These are phyloP conservation scores for Tryphoninae sp. DNA, from an alignment of 2,888 invertebrate species.

Conservation along the genomic window DNA sequence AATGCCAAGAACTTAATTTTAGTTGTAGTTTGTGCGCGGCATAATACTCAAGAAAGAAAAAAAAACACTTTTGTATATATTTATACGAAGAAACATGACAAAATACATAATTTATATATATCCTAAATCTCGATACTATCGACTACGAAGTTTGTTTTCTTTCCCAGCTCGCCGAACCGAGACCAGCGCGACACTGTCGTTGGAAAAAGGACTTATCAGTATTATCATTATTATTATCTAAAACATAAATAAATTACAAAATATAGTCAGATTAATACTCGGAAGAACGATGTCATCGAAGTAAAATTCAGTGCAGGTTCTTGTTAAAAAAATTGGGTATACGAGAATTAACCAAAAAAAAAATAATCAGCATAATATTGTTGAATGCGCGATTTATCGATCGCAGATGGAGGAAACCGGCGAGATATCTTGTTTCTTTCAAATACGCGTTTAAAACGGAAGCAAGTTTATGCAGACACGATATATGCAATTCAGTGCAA, in stretches of 20 bases:
- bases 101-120: constrained; percentile 81
- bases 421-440: constrained; percentile 4
- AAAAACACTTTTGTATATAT: constrained; percentile 79
- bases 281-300: constrained; percentile 73
- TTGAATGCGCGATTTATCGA: constrained; percentile 20
- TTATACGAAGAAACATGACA: constrained; percentile 78
- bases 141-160: constrained; percentile 25
- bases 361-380: constrained; percentile 7
- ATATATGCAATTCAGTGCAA: constrained; percentile 38
- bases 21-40: constrained; percentile 71
- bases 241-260: constrained; percentile 81
- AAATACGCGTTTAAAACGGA: constrained; percentile 35
- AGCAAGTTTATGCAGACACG: constrained; percentile 57
- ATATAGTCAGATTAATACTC: constrained; percentile 76
- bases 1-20: constrained; percentile 75
- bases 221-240: constrained; percentile 76
- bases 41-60: constrained; percentile 73
- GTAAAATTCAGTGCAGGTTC: constrained; percentile 66
- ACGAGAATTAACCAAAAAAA: constrained; percentile 4
- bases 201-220: constrained; percentile 76
- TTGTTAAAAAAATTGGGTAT: constrained; percentile 58
- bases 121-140: constrained; percentile 32
- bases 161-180: constrained; percentile 42
- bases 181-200: constrained; percentile 31
- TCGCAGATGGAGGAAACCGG: constrained; percentile 25